Percentiles rank a stretch among this genome's conserved stretches.
These are phyloP conservation scores for Atta texana DNA, from an alignment of 1,140 invertebrate genomes.

Conservation along the genomic window DNA sequence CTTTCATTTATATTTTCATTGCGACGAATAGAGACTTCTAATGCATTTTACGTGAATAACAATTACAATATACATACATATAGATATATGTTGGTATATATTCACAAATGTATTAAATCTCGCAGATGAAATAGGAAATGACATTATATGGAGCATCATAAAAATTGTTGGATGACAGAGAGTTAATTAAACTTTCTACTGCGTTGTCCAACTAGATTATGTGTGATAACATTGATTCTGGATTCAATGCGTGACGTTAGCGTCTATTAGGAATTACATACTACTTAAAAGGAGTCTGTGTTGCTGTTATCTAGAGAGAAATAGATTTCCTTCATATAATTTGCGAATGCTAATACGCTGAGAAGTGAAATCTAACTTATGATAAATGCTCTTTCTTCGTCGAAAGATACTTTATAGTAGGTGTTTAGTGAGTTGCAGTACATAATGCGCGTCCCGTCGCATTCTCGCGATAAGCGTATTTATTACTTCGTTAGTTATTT, in stretches of 20 bases:
- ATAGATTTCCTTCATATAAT: slow-evolving; percentile 46
- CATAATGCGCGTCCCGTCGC: slow-evolving; percentile 8
- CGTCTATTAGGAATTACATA: slow-evolving; percentile 18
- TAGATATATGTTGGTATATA: neutral
- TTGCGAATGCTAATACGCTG: neutral
- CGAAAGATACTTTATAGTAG: slow-evolving; percentile 34
- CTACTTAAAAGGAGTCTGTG: slow-evolving; percentile 8
- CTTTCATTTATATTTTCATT: neutral
- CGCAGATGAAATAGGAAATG: neutral
- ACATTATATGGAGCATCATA: neutral
- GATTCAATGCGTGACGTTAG: slow-evolving; percentile 30
- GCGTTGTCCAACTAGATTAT: slow-evolving; percentile 17
- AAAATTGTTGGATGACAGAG: slow-evolving; percentile 20
- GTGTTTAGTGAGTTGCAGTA: slow-evolving; percentile 23
- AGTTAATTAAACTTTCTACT: slow-evolving; percentile 11
- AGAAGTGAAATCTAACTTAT: slow-evolving; percentile 40
- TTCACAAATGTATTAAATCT: neutral
- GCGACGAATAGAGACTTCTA: neutral
- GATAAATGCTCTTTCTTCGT: slow-evolving; percentile 35
- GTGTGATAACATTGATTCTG: slow-evolving; percentile 33
- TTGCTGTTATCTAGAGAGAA: slow-evolving; percentile 26
- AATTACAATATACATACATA: neutral
- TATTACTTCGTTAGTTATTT: neutral
- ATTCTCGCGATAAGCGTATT: slow-evolving; percentile 23
- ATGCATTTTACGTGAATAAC: neutral